phyloP scores from a whole-genome alignment of 2,888 invertebrate species.

The Eupeodes luniger region DNA sequence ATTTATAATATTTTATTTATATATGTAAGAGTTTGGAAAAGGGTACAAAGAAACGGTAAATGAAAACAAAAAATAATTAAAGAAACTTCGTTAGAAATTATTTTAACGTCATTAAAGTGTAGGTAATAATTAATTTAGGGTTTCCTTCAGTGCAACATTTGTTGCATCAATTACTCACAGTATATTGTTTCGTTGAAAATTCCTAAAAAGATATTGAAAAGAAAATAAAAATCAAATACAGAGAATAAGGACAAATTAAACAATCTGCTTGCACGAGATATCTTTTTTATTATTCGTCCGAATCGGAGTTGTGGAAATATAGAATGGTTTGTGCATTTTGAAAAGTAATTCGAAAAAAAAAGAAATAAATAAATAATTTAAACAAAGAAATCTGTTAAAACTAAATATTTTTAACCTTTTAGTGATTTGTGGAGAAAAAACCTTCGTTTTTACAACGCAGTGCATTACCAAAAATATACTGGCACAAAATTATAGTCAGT shows the following conservation, averaged over 20 bases:
- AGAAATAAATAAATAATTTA: constrained; percentile 43
- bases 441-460: constrained; percentile 3
- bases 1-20: background rate
- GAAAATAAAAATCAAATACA: constrained; percentile 78
- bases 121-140: constrained; percentile 32
- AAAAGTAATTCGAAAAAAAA: constrained; percentile 78
- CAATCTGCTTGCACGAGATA: constrained; percentile 56
- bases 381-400: constrained; percentile 69
- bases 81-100: constrained; percentile 67
- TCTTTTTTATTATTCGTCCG: constrained; percentile 44
- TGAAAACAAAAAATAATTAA: constrained; percentile 13
- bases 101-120: constrained; percentile 55
- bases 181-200: constrained; percentile 84
- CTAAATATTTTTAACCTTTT: constrained; percentile 26
- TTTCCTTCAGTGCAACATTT: constrained; percentile 56
- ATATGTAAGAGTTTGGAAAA: constrained; percentile 28
- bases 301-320: constrained; percentile 59
- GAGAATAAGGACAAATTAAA: constrained; percentile 59
- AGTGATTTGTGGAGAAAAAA: constrained; percentile 12
- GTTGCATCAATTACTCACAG: constrained; percentile 82
- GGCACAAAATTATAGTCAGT: background rate
- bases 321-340: constrained; percentile 48
- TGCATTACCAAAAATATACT: background rate
- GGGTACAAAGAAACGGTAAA: constrained; percentile 61
- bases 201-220: constrained; percentile 81